Evolutionary conservation across 2,888 invertebrate species (phyloP).

Genomic region (Drosophila barbarae): DNA sequence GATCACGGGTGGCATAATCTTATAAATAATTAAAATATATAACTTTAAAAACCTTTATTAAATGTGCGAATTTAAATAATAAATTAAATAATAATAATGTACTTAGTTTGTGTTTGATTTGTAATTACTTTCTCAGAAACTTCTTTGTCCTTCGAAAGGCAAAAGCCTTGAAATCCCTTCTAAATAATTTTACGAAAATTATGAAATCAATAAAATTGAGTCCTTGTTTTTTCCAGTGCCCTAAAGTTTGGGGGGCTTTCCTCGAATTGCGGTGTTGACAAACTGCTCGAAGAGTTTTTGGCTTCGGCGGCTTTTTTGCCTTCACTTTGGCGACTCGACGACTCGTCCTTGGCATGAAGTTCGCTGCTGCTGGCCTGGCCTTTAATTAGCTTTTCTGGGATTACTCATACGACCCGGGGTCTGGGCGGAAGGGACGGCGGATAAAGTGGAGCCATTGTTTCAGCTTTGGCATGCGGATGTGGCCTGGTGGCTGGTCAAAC

Average conservation of each 20-base stretch:
- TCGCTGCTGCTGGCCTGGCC: conserved; percentile 64
- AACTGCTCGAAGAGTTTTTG: conserved; percentile 44
- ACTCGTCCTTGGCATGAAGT: conserved; percentile 57
- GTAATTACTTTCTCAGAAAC: too few relatives aligned
- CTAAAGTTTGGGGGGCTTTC: conserved; percentile 8
- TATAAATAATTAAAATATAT: not conserved
- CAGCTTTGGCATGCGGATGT: conserved; percentile 42
- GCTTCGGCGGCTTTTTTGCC: conserved; percentile 47
- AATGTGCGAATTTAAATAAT: not conserved
- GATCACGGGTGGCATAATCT: not conserved
- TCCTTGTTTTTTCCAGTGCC: conserved; percentile 8
- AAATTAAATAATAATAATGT: not conserved
- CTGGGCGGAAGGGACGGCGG: conserved; percentile 7
- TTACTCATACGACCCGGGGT: conserved; percentile 64
- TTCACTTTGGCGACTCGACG: conserved; percentile 43
- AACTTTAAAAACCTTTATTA: not conserved
- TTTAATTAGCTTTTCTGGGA: conserved; percentile 66
- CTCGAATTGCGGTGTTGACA: conserved; percentile 36
- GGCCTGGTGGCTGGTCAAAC: conserved; percentile 64
- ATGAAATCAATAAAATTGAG: not conserved
- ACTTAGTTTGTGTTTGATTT: too few relatives aligned
- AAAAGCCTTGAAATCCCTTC: not conserved
- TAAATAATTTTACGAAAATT: not conserved
- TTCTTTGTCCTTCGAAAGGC: not conserved
- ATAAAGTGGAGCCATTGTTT: conserved; percentile 49